Evolutionary conservation across 2,797 vertebrate species (phyloP).

Genomic region (Myiotriccus ornatus): DNA sequence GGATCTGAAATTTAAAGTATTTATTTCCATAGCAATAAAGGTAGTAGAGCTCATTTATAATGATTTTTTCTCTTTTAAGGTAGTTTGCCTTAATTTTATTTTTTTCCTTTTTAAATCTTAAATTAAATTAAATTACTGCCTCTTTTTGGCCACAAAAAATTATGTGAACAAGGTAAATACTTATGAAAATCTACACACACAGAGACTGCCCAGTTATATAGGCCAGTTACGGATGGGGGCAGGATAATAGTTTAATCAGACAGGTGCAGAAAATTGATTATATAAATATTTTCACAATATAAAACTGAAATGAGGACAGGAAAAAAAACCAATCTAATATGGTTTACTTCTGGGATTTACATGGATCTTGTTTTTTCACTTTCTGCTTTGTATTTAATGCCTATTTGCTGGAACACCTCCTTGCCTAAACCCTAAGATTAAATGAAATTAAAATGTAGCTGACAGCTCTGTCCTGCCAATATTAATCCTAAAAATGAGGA

Average conservation of each 20-base stretch:
- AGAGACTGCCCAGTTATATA: not conserved
- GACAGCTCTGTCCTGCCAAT: not conserved
- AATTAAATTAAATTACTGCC: not conserved
- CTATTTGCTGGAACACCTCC: not conserved
- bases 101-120: not conserved
- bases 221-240: not conserved
- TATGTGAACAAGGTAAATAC: rapidly evolving
- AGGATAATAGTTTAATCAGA: not conserved
- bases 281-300: not conserved
- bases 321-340: rapidly evolving
- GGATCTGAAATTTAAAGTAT: not conserved
- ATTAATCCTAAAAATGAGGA: not conserved
- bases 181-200: not conserved
- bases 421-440: not conserved
- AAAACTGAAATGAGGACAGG: not conserved
- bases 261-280: not conserved
- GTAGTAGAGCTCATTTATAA: not conserved
- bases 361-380: not conserved
- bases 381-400: not conserved
- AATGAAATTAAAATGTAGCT: not conserved
- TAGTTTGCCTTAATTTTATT: not conserved
- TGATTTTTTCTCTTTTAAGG: not conserved
- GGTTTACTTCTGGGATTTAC: not conserved
- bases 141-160: not conserved
- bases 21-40: not conserved